Evolutionary conservation across 2,113 vertebrate genomes (phyloP).

Genomic region (Aythya baeri): DNA sequence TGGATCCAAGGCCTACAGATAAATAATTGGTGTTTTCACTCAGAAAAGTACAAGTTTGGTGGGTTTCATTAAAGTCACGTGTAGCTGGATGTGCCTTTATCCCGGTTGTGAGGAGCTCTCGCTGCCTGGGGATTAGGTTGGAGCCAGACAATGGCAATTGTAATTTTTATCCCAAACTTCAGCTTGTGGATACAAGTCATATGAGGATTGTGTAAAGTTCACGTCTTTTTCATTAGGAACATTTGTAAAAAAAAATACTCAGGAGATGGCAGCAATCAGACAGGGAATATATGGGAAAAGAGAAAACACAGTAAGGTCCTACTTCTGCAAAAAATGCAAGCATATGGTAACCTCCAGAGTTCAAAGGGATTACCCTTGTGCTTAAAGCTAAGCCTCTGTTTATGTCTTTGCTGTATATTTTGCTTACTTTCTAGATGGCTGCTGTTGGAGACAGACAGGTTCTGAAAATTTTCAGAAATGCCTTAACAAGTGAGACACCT

Average conservation of each 20-base stretch:
- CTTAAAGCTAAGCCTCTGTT: constrained; percentile 2
- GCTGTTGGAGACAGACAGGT: neutral
- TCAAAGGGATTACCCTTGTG: constrained; percentile 2
- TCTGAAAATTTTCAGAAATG: neutral
- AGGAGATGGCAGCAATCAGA: neutral
- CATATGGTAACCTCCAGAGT: neutral
- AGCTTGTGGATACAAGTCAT: neutral
- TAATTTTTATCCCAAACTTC: neutral
- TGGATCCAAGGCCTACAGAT: neutral
- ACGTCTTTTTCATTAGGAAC: neutral
- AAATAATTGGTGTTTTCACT: neutral
- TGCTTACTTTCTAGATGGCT: neutral
- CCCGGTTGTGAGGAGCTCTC: neutral
- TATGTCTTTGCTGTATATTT: constrained; percentile 1
- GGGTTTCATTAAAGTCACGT: neutral
- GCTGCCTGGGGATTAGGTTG: neutral
- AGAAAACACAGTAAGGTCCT: neutral
- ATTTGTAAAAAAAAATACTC: neutral
- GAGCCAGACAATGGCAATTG: neutral
- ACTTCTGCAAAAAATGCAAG: neutral
- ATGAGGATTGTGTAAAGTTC: neutral
- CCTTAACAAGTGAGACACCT: neutral
- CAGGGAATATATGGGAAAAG: neutral
- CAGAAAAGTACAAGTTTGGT: neutral
- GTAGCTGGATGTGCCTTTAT: neutral